Percentiles rank a stretch among this genome's conserved stretches.
Conservation (phyloP, 1,140 invertebrate genomes). For the Sesamia nonagrioides region DNA sequence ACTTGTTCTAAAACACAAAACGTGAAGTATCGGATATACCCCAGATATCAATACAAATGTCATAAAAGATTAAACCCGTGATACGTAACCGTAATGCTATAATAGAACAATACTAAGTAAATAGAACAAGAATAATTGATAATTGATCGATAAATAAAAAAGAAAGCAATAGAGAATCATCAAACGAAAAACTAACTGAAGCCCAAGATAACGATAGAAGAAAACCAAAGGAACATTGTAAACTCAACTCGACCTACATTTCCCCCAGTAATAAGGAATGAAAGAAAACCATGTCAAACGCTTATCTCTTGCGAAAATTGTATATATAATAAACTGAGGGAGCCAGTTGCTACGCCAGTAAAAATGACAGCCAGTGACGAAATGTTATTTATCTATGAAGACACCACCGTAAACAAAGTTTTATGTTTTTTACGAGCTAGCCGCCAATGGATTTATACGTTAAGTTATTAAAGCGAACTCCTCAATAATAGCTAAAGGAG, state of each 20-base stretch:
- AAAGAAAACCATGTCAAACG: constrained; percentile 32
- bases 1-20: too few species aligned
- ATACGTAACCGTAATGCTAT: background rate
- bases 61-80: background rate
- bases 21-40: too few species aligned
- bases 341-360: constrained; percentile 8
- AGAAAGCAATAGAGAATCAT: background rate
- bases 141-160: background rate
- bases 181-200: background rate
- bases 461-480: background rate
- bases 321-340: constrained; percentile 20
- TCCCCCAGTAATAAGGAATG: background rate
- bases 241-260: constrained; percentile 11
- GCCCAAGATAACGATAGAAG: background rate
- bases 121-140: background rate
- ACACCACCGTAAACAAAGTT: constrained; percentile 8
- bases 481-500: background rate
- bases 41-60: background rate
- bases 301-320: constrained; percentile 16
- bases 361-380: background rate
- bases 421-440: constrained; percentile 6
- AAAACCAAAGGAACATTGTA: background rate
- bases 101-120: too few species aligned
- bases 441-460: background rate
- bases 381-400: constrained; percentile 31